Percentiles rank a stretch among this genome's conserved stretches.
Evolutionary conservation across 2,797 vertebrate species (phyloP).

Genomic region (Crocidura indochinensis): DNA sequence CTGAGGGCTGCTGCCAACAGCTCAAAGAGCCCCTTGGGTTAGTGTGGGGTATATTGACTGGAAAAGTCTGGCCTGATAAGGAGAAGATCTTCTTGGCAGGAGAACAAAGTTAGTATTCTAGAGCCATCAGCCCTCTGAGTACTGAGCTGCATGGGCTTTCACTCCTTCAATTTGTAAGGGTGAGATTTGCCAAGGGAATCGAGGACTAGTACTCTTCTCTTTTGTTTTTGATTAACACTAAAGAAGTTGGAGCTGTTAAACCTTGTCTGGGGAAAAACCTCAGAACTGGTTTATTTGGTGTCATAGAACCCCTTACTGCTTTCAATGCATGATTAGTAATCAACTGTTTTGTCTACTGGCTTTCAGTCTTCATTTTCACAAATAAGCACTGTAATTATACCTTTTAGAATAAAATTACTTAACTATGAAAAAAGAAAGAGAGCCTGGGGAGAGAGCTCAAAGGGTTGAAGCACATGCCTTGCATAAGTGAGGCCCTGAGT

Average conservation of each 20-base stretch:
- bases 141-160: slow-evolving; percentile 88
- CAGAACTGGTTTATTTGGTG: slow-evolving; percentile 93
- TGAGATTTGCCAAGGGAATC: slow-evolving; percentile 91
- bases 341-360: slow-evolving; percentile 95
- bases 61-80: slow-evolving; percentile 78
- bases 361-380: slow-evolving; percentile 94
- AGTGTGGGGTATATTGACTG: slow-evolving; percentile 84
- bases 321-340: slow-evolving; percentile 93
- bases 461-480: no score
- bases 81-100: slow-evolving; percentile 83
- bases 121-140: slow-evolving; percentile 82
- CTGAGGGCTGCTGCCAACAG: slow-evolving; percentile 13
- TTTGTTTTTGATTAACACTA: slow-evolving; percentile 94
- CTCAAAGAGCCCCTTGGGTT: slow-evolving; percentile 19
- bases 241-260: slow-evolving; percentile 93
- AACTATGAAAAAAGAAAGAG: slow-evolving; percentile 84
- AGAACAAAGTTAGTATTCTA: slow-evolving; percentile 85
- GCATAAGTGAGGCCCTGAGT: no score
- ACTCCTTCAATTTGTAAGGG: slow-evolving; percentile 90
- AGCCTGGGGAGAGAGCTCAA: no score
- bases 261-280: slow-evolving; percentile 91
- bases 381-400: slow-evolving; percentile 97
- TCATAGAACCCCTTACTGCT: slow-evolving; percentile 92
- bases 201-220: slow-evolving; percentile 89
- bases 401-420: slow-evolving; percentile 93